Evolutionary conservation across 2,888 invertebrate species (phyloP).

Genomic region (Endomychus coccineus): DNA sequence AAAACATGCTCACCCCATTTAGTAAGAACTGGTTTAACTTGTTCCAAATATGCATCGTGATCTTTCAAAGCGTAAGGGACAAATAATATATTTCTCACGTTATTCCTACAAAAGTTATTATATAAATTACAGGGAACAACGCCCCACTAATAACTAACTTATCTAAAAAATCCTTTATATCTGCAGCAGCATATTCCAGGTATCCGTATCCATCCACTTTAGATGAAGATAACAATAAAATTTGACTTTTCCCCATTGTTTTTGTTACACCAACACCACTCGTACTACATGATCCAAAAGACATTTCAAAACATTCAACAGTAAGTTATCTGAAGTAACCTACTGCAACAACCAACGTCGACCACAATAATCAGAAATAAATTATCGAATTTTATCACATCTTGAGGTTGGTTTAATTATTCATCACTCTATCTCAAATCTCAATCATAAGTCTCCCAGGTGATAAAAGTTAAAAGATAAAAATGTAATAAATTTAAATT

Average conservation of each 20-base stretch:
- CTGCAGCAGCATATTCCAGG: constrained; percentile 59
- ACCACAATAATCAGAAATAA: no score
- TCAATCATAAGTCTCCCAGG: no score
- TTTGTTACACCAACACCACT: background rate
- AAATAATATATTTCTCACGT: constrained; percentile 59
- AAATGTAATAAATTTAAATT: no score
- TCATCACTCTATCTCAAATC: no score
- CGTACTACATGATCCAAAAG: no score
- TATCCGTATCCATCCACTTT: constrained; percentile 58
- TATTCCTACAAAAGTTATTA: constrained; percentile 48
- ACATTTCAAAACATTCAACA: no score
- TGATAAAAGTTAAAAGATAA: no score
- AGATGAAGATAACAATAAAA: constrained; percentile 63
- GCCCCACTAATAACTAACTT: constrained; percentile 46
- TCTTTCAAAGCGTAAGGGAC: constrained; percentile 67
- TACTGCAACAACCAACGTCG: no score
- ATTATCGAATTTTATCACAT: no score
- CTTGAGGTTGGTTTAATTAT: no score
- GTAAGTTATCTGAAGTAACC: no score
- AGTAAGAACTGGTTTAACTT: constrained; percentile 51
- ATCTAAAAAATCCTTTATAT: constrained; percentile 53
- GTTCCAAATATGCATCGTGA: constrained; percentile 57
- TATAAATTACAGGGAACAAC: background rate
- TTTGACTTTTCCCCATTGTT: constrained; percentile 41
- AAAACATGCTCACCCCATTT: constrained; percentile 63